Evolutionary conservation across 23 tunicate species (phyloP).

Genomic region (Oikopleura vanhoeffeni): DNA sequence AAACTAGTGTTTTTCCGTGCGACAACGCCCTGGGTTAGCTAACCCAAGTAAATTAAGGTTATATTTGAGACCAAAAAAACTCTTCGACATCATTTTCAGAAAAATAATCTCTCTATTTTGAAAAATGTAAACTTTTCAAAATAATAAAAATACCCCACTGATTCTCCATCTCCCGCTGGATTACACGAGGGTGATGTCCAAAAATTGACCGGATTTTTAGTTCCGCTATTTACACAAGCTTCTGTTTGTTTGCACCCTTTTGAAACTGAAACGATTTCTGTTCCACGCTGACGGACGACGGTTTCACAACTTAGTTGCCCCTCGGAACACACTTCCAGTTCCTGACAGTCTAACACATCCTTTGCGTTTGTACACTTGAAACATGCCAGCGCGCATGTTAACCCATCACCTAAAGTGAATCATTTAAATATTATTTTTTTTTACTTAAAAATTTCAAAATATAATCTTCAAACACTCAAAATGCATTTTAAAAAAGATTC

Average conservation of each 20-base stretch:
- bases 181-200: neutral
- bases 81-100: too few relatives aligned
- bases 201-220: neutral
- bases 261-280: neutral
- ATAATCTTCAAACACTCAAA: too few relatives aligned
- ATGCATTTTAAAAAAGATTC: too few relatives aligned
- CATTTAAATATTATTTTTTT: too few relatives aligned
- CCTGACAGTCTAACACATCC: neutral
- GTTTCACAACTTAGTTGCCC: neutral
- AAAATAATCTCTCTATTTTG: too few relatives aligned
- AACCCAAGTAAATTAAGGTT: too few relatives aligned
- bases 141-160: too few relatives aligned
- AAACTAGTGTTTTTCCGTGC: too few relatives aligned
- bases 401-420: neutral
- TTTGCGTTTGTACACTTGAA: neutral
- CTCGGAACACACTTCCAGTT: neutral
- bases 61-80: too few relatives aligned
- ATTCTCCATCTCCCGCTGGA: neutral
- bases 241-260: neutral
- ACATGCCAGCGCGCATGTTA: neutral
- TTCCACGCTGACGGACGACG: neutral
- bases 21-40: too few relatives aligned
- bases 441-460: too few relatives aligned
- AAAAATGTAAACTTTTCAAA: too few relatives aligned
- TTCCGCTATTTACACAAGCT: neutral